These are phyloP conservation scores for Trematomus loennbergii DNA, from an alignment of 2,113 vertebrate species.

Conservation along the genomic window DNA sequence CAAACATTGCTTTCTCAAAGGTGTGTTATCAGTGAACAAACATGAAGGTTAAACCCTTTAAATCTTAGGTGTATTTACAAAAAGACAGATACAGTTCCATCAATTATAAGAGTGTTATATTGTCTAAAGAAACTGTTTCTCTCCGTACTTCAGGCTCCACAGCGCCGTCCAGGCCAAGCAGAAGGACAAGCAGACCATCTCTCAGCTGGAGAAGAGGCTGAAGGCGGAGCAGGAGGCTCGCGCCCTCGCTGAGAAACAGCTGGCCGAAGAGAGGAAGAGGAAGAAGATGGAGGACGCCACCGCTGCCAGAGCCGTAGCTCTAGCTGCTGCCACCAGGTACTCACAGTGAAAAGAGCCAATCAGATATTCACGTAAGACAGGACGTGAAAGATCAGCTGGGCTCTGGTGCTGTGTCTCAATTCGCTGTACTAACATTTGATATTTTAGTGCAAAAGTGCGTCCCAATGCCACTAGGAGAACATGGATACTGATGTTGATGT, in stretches of 20 bases:
- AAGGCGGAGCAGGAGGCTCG: constrained; percentile 97
- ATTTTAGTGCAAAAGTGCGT: too few species aligned
- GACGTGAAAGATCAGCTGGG: background rate
- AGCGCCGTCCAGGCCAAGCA: constrained; percentile 97
- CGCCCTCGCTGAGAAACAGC: constrained; percentile 93
- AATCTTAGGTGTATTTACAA: background rate
- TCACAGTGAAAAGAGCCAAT: background rate
- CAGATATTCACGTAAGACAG: too few species aligned
- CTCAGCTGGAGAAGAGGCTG: constrained; percentile 96
- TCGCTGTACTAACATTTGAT: too few species aligned
- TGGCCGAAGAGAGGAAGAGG: constrained; percentile 96
- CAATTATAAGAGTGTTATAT: background rate
- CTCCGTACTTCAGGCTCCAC: constrained; percentile 88
- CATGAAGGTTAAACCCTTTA: constrained; percentile 1
- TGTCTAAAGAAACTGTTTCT: background rate
- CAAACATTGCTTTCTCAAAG: background rate
- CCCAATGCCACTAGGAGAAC: too few species aligned
- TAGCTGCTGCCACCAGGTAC: constrained; percentile 94
- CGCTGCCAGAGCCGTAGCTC: constrained; percentile 93
- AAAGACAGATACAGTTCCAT: too few species aligned
- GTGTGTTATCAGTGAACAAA: background rate
- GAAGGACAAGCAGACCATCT: constrained; percentile 97
- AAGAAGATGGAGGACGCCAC: constrained; percentile 98
- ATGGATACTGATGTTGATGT: too few species aligned
- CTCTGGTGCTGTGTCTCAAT: background rate